These are phyloP conservation scores for Myotis lucifugus DNA, from an alignment of 2,113 vertebrate genomes.

Conservation along the genomic window DNA sequence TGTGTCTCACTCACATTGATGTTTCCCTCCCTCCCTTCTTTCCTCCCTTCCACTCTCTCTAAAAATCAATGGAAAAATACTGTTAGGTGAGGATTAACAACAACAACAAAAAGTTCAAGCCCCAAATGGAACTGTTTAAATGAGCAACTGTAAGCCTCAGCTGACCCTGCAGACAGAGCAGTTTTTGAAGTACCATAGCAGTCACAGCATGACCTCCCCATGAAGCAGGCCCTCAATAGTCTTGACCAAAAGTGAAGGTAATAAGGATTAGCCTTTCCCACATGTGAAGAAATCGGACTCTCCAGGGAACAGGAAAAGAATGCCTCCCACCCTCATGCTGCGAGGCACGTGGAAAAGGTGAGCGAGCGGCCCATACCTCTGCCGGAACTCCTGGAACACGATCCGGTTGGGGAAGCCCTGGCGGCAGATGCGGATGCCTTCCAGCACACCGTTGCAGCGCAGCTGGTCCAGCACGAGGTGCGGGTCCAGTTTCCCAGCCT, in stretches of 20 bases:
- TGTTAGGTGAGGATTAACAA: no score
- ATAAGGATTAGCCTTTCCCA: background rate
- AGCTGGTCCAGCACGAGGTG: conserved; percentile 98
- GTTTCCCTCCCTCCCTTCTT: no score
- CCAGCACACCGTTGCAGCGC: conserved; percentile 96
- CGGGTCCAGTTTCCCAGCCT: conserved; percentile 97
- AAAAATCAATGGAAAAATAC: no score
- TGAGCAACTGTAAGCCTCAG: background rate
- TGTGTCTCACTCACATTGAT: no score
- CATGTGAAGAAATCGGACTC: background rate
- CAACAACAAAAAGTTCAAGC: background rate
- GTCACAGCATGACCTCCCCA: background rate
- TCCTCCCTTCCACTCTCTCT: no score
- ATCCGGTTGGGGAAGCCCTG: conserved; percentile 99
- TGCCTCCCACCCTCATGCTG: background rate
- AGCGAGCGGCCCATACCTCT: conserved; percentile 87
- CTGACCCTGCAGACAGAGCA: background rate
- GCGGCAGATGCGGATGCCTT: conserved; percentile 97
- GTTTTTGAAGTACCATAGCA: background rate
- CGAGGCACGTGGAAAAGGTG: background rate
- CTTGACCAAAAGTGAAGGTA: background rate
- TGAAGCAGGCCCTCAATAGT: background rate
- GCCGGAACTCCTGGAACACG: conserved; percentile 98
- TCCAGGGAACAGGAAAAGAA: background rate
- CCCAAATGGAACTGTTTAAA: background rate